These are phyloP conservation scores for Dinocampus coccinellae DNA, from an alignment of 2,888 invertebrate species.

Conservation along the genomic window DNA sequence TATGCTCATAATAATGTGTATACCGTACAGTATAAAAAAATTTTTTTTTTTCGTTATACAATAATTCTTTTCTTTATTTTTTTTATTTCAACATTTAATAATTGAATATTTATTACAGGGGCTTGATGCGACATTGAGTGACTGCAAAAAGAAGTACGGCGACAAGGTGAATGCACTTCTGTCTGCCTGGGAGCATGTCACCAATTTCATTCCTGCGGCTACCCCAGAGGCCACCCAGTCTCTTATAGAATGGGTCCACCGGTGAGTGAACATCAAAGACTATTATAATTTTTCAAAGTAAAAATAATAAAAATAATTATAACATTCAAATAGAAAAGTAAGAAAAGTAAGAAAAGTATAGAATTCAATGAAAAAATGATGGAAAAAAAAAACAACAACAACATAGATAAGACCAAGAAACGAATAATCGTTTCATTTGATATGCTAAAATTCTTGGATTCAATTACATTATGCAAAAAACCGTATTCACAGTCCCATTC, in stretches of 20 bases:
- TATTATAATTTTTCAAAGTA: neutral
- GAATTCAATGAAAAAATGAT: neutral
- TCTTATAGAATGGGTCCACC: conserved; percentile 70
- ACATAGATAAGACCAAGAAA: conserved; percentile 34
- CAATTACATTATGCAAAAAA: conserved; percentile 47
- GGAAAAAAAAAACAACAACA: conserved; percentile 1
- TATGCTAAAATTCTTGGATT: conserved; percentile 41
- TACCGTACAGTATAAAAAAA: neutral
- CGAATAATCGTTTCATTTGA: conserved; percentile 44
- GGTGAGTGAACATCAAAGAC: conserved; percentile 55
- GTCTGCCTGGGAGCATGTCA: conserved; percentile 70
- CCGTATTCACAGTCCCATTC: conserved; percentile 33
- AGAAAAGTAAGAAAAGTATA: neutral
- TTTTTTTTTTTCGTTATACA: neutral
- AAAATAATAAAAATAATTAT: neutral
- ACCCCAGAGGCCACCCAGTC: conserved; percentile 66
- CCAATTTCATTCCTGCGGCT: conserved; percentile 66
- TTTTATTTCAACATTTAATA: conserved; percentile 23
- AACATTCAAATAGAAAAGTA: neutral
- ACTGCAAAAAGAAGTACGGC: conserved; percentile 69
- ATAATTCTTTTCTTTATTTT: neutral
- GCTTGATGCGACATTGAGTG: conserved; percentile 69
- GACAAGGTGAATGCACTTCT: conserved; percentile 70
- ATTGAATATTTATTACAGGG: conserved; percentile 59
- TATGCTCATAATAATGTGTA: neutral